phyloP scores from a whole-genome alignment of 2,797 vertebrate species.

The Protonibea diacanthus region DNA sequence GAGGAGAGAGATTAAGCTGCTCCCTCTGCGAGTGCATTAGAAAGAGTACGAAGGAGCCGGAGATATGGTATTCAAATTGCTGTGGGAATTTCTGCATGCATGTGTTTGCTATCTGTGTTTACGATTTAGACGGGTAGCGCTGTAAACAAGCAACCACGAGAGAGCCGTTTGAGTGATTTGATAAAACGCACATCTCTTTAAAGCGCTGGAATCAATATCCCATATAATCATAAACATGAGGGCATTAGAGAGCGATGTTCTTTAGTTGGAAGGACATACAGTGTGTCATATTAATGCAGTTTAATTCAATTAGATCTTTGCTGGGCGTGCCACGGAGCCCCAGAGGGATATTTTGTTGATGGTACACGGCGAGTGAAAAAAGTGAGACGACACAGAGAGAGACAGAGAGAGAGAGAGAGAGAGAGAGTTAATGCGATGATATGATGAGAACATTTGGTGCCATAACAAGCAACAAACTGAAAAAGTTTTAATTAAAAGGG shows the following conservation, averaged over 20 bases:
- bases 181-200: slow-evolving; percentile 71
- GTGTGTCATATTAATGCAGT: slow-evolving; percentile 75
- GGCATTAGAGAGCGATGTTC: slow-evolving; percentile 66
- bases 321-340: slow-evolving; percentile 59
- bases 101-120: slow-evolving; percentile 75
- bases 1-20: slow-evolving; percentile 60
- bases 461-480: slow-evolving; percentile 75
- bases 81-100: slow-evolving; percentile 67
- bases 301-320: slow-evolving; percentile 78
- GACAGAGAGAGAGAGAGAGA: slow-evolving; percentile 46
- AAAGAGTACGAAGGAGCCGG: slow-evolving; percentile 45
- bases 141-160: slow-evolving; percentile 79
- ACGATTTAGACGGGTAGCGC: slow-evolving; percentile 55
- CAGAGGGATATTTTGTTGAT: slow-evolving; percentile 75
- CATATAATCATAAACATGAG: slow-evolving; percentile 76
- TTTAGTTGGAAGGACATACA: slow-evolving; percentile 61
- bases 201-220: slow-evolving; percentile 78
- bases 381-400: slow-evolving; percentile 75
- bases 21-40: slow-evolving; percentile 31
- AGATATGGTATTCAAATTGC: slow-evolving; percentile 66
- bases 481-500: slow-evolving; percentile 79
- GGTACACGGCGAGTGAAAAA: slow-evolving; percentile 54
- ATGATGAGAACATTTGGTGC: slow-evolving; percentile 65
- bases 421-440: slow-evolving; percentile 73
- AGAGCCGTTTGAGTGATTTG: slow-evolving; percentile 69